Evolutionary conservation across 2,888 invertebrate genomes (phyloP).

Genomic region (Neelides folsomi): DNA sequence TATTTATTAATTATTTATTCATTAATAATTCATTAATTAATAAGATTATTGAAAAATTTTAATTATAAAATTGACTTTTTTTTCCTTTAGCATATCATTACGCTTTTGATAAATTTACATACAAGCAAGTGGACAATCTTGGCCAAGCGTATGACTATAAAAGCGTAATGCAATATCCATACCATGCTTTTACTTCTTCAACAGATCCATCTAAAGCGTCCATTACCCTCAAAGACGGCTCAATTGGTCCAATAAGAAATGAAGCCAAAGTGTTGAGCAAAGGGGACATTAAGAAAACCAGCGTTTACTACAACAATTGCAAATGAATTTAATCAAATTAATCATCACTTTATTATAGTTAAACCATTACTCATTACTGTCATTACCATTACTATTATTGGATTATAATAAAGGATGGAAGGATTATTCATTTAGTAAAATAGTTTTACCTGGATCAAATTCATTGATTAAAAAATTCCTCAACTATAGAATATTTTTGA

Average conservation of each 20-base stretch:
- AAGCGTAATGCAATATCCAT: slow-evolving; percentile 12
- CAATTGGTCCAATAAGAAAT: slow-evolving; percentile 2
- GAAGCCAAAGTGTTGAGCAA: background rate
- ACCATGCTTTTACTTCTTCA: slow-evolving; percentile 5
- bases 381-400: too few species aligned
- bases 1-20: background rate
- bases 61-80: background rate
- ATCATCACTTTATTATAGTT: too few species aligned
- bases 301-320: slow-evolving; percentile 5
- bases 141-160: slow-evolving; percentile 8
- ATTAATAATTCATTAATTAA: too few species aligned
- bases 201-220: background rate
- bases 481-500: too few species aligned
- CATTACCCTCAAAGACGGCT: slow-evolving; percentile 6
- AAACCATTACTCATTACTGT: too few species aligned
- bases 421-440: too few species aligned
- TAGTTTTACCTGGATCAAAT: too few species aligned
- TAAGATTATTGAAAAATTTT: too few species aligned
- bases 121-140: background rate
- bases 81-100: slow-evolving; percentile 2
- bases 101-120: slow-evolving; percentile 4
- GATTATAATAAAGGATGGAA: too few species aligned
- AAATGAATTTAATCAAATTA: too few species aligned
- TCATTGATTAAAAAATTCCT: too few species aligned
- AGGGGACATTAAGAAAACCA: slow-evolving; percentile 1